Evolutionary conservation across 1,140 invertebrate species (phyloP).

Genomic region (Drosophila ogumai): DNA sequence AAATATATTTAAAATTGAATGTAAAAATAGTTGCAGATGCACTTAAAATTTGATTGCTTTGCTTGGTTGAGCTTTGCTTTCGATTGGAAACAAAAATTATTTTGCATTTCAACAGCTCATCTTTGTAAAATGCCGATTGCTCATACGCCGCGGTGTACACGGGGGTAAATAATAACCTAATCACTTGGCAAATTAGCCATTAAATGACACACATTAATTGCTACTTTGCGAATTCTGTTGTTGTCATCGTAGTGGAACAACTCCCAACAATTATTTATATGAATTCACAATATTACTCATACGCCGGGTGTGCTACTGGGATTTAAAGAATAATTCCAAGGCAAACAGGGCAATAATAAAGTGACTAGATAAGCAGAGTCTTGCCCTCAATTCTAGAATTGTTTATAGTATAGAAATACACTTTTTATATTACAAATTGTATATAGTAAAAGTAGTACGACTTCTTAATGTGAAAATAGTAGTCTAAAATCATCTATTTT

Average conservation of each 20-base stretch:
- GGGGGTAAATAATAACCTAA: slow-evolving; percentile 16
- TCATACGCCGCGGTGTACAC: slow-evolving; percentile 48
- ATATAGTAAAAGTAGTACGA: neutral
- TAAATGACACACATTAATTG: slow-evolving; percentile 25
- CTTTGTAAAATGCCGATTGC: slow-evolving; percentile 15
- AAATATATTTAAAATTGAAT: slow-evolving; percentile 42
- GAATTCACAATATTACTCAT: slow-evolving; percentile 58
- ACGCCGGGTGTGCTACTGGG: slow-evolving; percentile 42
- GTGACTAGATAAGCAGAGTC: slow-evolving; percentile 30
- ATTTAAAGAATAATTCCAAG: slow-evolving; percentile 58
- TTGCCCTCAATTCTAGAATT: slow-evolving; percentile 13
- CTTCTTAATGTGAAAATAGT: neutral
- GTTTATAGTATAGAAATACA: neutral
- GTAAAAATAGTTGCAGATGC: slow-evolving; percentile 70
- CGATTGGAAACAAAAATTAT: slow-evolving; percentile 25
- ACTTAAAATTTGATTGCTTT: slow-evolving; percentile 58
- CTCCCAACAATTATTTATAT: slow-evolving; percentile 22
- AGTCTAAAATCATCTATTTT: neutral
- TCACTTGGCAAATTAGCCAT: slow-evolving; percentile 42
- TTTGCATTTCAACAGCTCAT: slow-evolving; percentile 17
- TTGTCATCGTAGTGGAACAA: slow-evolving; percentile 8
- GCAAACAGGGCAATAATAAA: slow-evolving; percentile 38
- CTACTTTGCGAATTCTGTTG: slow-evolving; percentile 3
- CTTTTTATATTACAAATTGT: neutral
- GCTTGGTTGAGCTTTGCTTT: slow-evolving; percentile 60